phyloP scores from a whole-genome alignment of 2,797 vertebrate genomes.

The Stomatorhinus walkeri region DNA sequence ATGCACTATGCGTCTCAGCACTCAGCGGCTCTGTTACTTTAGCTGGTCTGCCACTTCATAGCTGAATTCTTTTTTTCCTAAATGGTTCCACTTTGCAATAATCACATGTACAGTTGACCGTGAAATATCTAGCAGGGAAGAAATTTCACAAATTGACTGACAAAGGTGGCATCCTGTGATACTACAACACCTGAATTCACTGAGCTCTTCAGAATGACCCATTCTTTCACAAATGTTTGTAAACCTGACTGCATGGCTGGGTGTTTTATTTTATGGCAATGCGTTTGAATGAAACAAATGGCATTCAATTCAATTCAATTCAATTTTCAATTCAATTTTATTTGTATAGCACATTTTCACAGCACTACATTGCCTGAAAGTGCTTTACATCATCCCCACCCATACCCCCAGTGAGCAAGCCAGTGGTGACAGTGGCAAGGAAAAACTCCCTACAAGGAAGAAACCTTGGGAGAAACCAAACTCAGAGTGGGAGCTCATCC shows the following conservation, averaged over 20 bases:
- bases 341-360: background rate
- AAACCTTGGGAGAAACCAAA: background rate
- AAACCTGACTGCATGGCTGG: background rate
- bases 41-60: background rate
- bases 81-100: background rate
- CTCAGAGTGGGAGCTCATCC: background rate
- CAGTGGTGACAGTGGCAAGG: background rate
- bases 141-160: background rate
- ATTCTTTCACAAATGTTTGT: background rate
- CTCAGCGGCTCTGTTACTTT: background rate
- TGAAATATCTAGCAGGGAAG: background rate
- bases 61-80: background rate
- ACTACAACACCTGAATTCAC: background rate
- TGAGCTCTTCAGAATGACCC: background rate
- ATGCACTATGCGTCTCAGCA: background rate
- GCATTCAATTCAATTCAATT: background rate
- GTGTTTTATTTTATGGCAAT: background rate
- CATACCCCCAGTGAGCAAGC: background rate
- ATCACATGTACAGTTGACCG: background rate
- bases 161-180: background rate
- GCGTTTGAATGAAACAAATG: background rate
- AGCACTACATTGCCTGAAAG: background rate
- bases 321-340: too few species aligned
- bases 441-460: background rate
- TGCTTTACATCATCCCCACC: background rate